These are phyloP conservation scores for Harpagoxenus sublaevis DNA, from an alignment of 2,888 invertebrate species.

Conservation along the genomic window DNA sequence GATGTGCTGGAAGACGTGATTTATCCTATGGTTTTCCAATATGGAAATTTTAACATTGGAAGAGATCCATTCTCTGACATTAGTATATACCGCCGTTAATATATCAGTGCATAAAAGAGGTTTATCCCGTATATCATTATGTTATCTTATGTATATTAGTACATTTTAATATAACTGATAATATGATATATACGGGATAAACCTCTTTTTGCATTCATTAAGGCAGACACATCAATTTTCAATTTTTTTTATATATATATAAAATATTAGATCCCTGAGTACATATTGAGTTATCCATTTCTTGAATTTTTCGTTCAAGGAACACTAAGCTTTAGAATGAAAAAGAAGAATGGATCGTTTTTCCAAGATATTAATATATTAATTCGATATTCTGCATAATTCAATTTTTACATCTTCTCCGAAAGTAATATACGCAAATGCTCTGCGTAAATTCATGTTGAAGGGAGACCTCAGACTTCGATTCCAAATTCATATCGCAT, in stretches of 20 bases:
- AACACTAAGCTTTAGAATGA: neutral
- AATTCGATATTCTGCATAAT: neutral
- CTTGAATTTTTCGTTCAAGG: neutral
- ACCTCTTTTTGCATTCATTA: neutral
- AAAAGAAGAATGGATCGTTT: neutral
- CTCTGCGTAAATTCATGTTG: neutral
- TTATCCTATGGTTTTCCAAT: slow-evolving; percentile 3
- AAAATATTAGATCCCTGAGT: slow-evolving; percentile 1
- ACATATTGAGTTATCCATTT: neutral
- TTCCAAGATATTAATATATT: neutral
- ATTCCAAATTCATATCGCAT: neutral
- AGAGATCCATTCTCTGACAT: neutral
- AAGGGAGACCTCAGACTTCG: neutral
- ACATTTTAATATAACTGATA: slow-evolving; percentile 9
- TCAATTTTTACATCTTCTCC: neutral
- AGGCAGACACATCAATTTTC: neutral
- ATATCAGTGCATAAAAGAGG: too few relatives aligned
- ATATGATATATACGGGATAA: neutral
- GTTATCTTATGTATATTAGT: neutral
- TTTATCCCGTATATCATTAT: too few relatives aligned
- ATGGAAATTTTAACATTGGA: neutral
- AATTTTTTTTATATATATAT: neutral
- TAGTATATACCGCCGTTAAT: neutral
- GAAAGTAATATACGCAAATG: neutral
- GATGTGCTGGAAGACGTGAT: slow-evolving; percentile 13